These are phyloP conservation scores for Chaetodon trifascialis DNA, from an alignment of 2,113 vertebrate species.

Conservation along the genomic window DNA sequence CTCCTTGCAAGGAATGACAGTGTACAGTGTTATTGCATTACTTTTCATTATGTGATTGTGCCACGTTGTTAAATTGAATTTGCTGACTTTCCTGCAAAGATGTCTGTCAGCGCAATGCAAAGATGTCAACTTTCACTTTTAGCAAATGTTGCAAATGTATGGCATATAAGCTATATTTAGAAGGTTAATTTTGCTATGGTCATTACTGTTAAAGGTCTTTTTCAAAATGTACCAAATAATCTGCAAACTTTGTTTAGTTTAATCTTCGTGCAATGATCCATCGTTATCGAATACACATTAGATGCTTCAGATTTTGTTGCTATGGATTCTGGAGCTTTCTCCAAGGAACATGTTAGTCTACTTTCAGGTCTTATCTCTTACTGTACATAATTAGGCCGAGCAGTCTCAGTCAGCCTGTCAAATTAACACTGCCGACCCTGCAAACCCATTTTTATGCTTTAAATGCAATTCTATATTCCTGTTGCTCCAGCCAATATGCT, in stretches of 20 bases:
- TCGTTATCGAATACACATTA: not conserved
- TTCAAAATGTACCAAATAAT: not conserved
- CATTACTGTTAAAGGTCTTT: not conserved
- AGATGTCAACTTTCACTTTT: not conserved
- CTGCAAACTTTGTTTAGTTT: not conserved
- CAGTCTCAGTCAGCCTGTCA: slow-evolving; percentile 17
- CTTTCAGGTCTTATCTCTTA: not conserved
- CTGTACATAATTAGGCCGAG: slow-evolving; percentile 21
- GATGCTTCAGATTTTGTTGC: not conserved
- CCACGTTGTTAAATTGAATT: not conserved
- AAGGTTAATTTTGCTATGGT: not conserved
- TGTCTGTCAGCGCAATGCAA: not conserved
- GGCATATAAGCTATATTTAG: not conserved
- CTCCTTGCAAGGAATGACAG: slow-evolving; percentile 7
- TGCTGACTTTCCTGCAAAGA: slow-evolving; percentile 1
- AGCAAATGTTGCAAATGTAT: not conserved
- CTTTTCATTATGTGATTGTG: slow-evolving; percentile 1
- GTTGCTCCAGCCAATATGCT: not conserved
- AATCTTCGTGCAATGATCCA: not conserved
- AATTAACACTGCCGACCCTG: slow-evolving; percentile 2
- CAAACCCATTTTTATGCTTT: slow-evolving; percentile 15
- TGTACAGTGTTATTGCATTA: not conserved
- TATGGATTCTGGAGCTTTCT: not conserved
- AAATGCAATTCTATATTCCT: slow-evolving; percentile 27
- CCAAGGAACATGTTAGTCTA: not conserved